Evolutionary conservation across 2,113 vertebrate species (phyloP).

Genomic region (Mellivora capensis): DNA sequence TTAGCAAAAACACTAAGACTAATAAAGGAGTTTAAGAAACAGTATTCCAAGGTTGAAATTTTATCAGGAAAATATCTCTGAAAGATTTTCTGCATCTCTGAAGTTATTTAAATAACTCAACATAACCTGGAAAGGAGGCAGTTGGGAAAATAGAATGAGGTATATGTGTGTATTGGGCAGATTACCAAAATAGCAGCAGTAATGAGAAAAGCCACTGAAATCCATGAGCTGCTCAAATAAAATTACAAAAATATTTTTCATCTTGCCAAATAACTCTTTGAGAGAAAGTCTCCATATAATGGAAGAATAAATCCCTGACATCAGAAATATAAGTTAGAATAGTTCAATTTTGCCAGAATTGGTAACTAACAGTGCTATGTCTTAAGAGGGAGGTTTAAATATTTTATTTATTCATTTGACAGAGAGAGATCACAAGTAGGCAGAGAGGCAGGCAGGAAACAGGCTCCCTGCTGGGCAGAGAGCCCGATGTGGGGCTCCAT

Average conservation of each 20-base stretch:
- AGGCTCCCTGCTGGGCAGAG: too few species aligned
- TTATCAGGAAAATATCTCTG: background rate
- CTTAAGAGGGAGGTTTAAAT: background rate
- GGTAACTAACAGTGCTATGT: background rate
- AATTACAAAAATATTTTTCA: background rate
- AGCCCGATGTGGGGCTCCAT: fast-evolving
- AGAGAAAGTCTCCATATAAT: background rate
- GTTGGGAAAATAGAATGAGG: background rate
- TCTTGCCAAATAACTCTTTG: background rate
- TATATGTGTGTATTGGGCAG: background rate
- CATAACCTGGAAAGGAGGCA: background rate
- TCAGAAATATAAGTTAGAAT: background rate
- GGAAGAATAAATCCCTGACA: background rate
- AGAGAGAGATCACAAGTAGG: too few species aligned
- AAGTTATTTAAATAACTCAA: background rate
- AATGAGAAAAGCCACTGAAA: background rate
- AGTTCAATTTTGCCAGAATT: background rate
- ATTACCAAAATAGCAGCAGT: background rate
- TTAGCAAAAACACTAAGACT: background rate
- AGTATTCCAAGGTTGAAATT: background rate
- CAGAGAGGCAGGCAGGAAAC: too few species aligned
- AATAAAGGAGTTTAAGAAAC: background rate
- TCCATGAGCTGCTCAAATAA: background rate
- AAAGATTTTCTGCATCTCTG: background rate
- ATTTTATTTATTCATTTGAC: too few species aligned